Conservation (phyloP, 2,113 vertebrate genomes). For the Cairina moschata region DNA sequence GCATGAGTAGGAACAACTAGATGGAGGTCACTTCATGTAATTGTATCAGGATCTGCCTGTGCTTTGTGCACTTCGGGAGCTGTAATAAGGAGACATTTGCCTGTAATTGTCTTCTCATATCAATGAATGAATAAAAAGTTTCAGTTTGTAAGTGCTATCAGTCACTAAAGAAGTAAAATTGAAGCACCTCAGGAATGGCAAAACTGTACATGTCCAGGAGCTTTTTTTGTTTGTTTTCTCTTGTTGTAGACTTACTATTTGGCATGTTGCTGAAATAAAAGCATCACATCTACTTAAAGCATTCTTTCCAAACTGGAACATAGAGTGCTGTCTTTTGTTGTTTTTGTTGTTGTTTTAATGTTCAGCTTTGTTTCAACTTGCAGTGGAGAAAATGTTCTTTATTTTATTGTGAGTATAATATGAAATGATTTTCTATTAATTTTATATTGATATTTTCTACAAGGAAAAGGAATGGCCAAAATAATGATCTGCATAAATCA, state of each 20-base stretch:
- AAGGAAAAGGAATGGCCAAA: background rate
- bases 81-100: background rate
- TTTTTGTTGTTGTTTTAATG: background rate
- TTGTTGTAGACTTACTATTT: fast-evolving
- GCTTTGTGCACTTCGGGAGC: background rate
- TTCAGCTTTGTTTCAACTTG: background rate
- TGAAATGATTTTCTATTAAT: background rate
- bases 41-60: background rate
- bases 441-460: background rate
- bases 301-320: background rate
- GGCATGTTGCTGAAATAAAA: background rate
- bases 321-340: background rate
- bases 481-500: background rate
- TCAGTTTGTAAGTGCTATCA: background rate
- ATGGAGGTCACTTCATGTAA: background rate
- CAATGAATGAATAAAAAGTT: background rate
- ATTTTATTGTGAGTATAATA: background rate
- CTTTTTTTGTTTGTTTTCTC: background rate
- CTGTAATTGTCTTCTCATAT: background rate
- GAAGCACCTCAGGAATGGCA: background rate
- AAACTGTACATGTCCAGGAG: background rate
- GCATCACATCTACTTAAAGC: background rate
- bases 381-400: background rate
- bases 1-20: background rate
- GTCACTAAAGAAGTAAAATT: background rate